phyloP scores from a whole-genome alignment of 2,888 invertebrate genomes.

The Microplitis manilae region DNA sequence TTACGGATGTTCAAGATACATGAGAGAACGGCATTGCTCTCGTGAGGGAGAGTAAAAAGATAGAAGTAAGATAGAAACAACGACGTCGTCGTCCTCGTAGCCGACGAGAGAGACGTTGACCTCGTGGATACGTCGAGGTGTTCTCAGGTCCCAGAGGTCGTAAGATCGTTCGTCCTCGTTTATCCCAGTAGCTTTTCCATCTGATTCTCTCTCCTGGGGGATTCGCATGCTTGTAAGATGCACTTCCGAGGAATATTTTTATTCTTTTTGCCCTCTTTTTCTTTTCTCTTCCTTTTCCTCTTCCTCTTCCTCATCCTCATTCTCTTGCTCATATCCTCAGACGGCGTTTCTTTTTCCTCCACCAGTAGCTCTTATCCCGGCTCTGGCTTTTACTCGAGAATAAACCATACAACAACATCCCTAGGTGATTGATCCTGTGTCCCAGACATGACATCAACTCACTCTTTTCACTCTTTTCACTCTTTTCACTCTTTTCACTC shows the following conservation, averaged over 20 bases:
- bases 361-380: conserved; percentile 4
- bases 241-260: background rate
- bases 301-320: background rate
- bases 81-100: background rate
- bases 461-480: conserved; percentile 3
- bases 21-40: conserved; percentile 14
- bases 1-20: conserved; percentile 27
- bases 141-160: conserved; percentile 49
- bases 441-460: conserved; percentile 38
- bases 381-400: conserved; percentile 23
- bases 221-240: conserved; percentile 18
- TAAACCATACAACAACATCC: conserved; percentile 21
- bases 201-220: conserved; percentile 23
- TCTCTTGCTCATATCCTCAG: background rate
- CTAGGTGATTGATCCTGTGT: conserved; percentile 51
- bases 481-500: background rate
- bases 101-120: conserved; percentile 18
- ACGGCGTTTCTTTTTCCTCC: conserved; percentile 3
- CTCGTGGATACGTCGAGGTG: conserved; percentile 28
- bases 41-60: conserved; percentile 32
- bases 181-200: conserved; percentile 37
- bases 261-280: conserved; percentile 14
- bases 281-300: background rate
- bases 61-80: conserved; percentile 30
- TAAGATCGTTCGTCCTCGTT: conserved; percentile 50